Evolutionary conservation across 2,797 vertebrate genomes (phyloP).

Genomic region (Helarctos malayanus): DNA sequence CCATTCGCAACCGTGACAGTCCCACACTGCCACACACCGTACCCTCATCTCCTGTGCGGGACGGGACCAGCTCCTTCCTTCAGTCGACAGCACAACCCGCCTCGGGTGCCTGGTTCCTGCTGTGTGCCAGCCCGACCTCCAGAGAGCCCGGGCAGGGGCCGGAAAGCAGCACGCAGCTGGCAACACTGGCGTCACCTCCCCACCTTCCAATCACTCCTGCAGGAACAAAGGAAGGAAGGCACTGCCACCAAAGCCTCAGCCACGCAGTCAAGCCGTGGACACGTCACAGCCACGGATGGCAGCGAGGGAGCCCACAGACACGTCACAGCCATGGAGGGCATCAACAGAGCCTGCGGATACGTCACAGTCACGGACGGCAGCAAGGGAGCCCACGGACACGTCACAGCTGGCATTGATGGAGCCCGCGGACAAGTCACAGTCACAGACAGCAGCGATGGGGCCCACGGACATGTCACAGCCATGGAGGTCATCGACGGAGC

Average conservation of each 20-base stretch:
- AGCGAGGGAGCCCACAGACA: too few species aligned
- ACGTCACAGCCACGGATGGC: background rate
- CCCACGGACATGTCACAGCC: too few species aligned
- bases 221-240: background rate
- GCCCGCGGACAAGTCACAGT: background rate
- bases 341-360: too few species aligned
- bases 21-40: background rate
- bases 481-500: too few species aligned
- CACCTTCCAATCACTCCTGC: background rate
- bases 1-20: background rate
- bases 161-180: background rate
- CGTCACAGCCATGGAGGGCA: too few species aligned
- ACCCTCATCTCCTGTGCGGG: rapidly evolving
- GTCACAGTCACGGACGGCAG: too few species aligned
- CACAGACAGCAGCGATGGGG: too few species aligned
- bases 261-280: background rate
- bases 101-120: rapidly evolving
- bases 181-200: too few species aligned
- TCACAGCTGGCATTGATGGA: too few species aligned
- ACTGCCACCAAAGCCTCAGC: background rate
- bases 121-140: rapidly evolving
- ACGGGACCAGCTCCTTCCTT: background rate
- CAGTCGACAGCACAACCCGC: background rate
- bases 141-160: background rate
- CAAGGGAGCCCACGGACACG: too few species aligned